Percentiles rank a stretch among this genome's conserved stretches.
phyloP scores from a whole-genome alignment of 2,113 vertebrate species.

The Rhombomys opimus region DNA sequence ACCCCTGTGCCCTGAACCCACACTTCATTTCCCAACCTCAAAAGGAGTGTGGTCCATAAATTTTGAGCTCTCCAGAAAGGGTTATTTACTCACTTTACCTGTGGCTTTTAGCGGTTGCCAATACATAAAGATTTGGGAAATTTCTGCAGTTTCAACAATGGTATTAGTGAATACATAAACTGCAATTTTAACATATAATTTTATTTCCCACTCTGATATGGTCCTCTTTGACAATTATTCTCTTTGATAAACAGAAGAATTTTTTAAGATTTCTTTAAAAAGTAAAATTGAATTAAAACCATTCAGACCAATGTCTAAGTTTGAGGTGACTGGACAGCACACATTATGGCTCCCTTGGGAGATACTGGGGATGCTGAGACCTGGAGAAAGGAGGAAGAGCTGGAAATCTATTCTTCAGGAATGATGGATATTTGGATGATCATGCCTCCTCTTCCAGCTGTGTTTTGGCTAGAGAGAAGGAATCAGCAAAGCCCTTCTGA shows the following conservation, averaged over 20 bases:
- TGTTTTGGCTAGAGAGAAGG: not conserved
- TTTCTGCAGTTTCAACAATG: not conserved
- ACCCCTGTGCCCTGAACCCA: too few species aligned
- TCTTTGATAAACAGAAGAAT: slow-evolving; percentile 9
- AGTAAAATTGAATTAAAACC: not conserved
- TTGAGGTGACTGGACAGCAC: not conserved
- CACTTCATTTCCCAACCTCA: not conserved
- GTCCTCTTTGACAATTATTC: not conserved
- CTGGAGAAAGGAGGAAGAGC: not conserved
- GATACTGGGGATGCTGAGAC: not conserved
- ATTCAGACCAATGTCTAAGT: not conserved
- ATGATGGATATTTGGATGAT: rapidly evolving
- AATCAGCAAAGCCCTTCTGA: not conserved
- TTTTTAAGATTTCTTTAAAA: slow-evolving; percentile 10
- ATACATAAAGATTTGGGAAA: not conserved
- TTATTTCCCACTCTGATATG: not conserved
- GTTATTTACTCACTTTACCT: not conserved
- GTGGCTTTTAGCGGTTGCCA: not conserved
- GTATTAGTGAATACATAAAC: not conserved
- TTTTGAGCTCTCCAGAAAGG: not conserved
- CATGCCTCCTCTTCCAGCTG: not conserved
- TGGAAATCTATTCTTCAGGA: not conserved
- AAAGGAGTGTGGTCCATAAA: not conserved
- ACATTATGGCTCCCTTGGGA: not conserved
- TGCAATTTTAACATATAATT: not conserved